Base-by-base conservation (phyloP, 2,888 invertebrate species). In the Pycnomerus fuliginosus region DNA sequence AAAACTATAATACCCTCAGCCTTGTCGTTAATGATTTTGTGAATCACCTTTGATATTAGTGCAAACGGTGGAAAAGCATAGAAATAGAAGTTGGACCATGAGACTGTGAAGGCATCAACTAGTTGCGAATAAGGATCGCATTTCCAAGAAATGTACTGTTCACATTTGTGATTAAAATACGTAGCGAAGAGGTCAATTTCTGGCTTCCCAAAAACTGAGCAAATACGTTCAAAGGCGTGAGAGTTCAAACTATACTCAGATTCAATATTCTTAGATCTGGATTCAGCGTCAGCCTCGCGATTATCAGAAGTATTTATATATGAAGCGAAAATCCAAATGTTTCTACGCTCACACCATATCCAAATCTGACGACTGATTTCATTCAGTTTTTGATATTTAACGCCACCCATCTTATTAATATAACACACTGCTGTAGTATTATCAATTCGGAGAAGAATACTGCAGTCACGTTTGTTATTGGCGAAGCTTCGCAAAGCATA, bases 1-100 rank as follows among this genome's bases (percentile, higher is more conserved):
- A 61, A 60, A 2, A 65, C 58, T 8, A 66, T 29, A 16, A 66
- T 58, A 2, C 62, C 63, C 14, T 34, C 37, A 2, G 64, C 59
- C 29, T 47, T 52, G 16, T 68, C 62, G 2, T 27, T 16, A 10
- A 48, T 50, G 20, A 68, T 63, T 47, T 67, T 66, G 32, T 52
- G 38, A 11, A 68, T 13, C 1, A 48, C 41, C 47, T 40, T 58
- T 4, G 11, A 10, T 3, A 25, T 10, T 4, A 25, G 4, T 12
- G 25, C 5, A 25, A 25, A 25, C 4, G 16, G 56, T 14, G 8
- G 51, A 38, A 40, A 53, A 40, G 14, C 43, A 29, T 30, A 30
- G 31, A 16, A 66, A 51, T 3, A 61, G 13, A 1, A 55, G 44
- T 45, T 64, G 65, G 2, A 61, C 53, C 55, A 45, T 39, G 12